A percentile compares a stretch with the other conserved stretches of the same genome.
phyloP scores from a whole-genome alignment of 2,113 vertebrate species.

The Emydocephalus ijimae region DNA sequence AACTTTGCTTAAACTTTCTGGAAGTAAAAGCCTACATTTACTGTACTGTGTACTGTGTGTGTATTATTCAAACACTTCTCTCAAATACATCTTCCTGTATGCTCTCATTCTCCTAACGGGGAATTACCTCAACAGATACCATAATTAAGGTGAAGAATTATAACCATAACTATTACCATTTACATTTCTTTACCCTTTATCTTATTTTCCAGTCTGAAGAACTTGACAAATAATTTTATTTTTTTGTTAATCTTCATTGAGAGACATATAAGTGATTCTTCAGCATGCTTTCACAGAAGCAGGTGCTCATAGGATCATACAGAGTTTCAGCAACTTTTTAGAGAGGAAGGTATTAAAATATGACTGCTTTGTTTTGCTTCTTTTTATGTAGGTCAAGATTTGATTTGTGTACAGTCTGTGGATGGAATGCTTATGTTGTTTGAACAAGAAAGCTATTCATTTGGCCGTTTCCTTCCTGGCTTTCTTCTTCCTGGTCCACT shows the following conservation, averaged over 20 bases:
- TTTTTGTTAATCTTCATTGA: not conserved
- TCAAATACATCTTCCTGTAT: too few relatives aligned
- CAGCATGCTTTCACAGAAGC: not conserved
- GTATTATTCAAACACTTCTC: too few relatives aligned
- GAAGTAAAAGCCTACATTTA: too few relatives aligned
- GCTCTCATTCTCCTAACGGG: too few relatives aligned
- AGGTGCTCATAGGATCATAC: not conserved
- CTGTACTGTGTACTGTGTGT: too few relatives aligned
- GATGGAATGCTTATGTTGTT: conserved; percentile 98
- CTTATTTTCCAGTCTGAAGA: not conserved
- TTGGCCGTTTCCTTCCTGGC: conserved; percentile 89
- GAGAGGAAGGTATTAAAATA: not conserved
- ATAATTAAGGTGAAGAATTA: not conserved
- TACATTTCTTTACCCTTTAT: not conserved
- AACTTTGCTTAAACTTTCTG: too few relatives aligned
- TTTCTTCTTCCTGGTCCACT: conserved; percentile 93
- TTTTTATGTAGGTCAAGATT: conserved; percentile 82
- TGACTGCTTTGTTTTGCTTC: conserved; percentile 37
- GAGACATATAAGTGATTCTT: not conserved
- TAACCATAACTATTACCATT: not conserved
- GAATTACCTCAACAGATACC: too few relatives aligned
- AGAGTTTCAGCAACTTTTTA: not conserved
- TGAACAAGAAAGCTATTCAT: conserved; percentile 95
- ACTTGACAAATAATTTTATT: not conserved
- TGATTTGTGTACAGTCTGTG: conserved; percentile 96